These are phyloP conservation scores for Spizaetus ornatus DNA, from an alignment of 2,113 vertebrate species.

Conservation along the genomic window DNA sequence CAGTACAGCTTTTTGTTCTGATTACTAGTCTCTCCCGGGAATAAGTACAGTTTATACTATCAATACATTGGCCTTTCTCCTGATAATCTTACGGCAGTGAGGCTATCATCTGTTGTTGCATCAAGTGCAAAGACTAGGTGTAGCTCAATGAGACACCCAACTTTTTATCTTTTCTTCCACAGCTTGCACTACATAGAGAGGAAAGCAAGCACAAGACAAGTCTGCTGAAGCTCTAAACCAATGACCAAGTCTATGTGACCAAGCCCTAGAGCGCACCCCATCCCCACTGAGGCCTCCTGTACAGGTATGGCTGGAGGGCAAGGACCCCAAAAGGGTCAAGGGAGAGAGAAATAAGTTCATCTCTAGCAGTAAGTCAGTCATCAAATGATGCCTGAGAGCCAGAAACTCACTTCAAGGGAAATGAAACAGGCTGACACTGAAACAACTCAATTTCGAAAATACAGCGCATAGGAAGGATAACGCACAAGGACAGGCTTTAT, in stretches of 20 bases:
- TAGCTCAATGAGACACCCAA: background rate
- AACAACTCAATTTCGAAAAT: background rate
- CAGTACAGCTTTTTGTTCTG: background rate
- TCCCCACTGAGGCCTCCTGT: background rate
- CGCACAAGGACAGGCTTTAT: background rate
- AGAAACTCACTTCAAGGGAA: background rate
- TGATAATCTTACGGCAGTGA: background rate
- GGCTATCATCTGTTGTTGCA: background rate
- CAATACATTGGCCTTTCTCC: background rate
- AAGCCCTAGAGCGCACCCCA: background rate
- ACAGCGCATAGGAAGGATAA: background rate
- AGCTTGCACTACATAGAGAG: background rate
- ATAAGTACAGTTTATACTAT: background rate
- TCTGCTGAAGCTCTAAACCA: background rate
- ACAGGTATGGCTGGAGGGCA: background rate
- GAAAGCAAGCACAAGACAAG: background rate
- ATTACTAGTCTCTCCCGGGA: background rate
- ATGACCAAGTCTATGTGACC: background rate
- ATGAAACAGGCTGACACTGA: background rate
- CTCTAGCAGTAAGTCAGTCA: background rate
- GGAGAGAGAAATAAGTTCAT: background rate
- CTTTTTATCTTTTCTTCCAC: background rate
- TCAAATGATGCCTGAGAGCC: background rate
- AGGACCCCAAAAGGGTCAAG: background rate
- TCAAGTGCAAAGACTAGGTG: background rate